Conservation (phyloP, 2,113 vertebrate species). For the Synodontis membranacea region DNA sequence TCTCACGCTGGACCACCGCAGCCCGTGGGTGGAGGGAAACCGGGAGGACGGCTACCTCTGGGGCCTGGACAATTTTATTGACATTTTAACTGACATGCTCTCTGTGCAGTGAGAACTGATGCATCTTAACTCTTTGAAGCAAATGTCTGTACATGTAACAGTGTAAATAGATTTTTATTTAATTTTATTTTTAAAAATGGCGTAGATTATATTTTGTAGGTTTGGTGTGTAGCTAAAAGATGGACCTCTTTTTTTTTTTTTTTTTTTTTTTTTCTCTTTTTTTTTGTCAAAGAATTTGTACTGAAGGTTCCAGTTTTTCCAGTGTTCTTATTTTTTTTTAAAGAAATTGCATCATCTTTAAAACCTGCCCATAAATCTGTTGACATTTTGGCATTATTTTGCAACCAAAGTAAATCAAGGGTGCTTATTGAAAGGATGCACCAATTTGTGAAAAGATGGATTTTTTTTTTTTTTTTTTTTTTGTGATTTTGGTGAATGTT, state of each 20-base stretch:
- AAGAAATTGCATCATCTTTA: not conserved
- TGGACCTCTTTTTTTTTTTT: not conserved
- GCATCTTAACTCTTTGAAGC: not conserved
- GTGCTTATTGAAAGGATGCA: not conserved
- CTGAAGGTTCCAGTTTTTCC: conserved; percentile 13
- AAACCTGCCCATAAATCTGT: not conserved
- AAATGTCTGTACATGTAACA: conserved; percentile 21
- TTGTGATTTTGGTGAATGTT: not conserved
- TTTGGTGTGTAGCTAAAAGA: not conserved
- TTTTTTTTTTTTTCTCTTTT: no score
- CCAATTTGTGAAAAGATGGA: no score
- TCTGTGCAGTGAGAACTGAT: conserved; percentile 30
- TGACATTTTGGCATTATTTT: not conserved
- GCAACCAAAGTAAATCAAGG: conserved; percentile 27
- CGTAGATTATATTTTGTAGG: conserved; percentile 26
- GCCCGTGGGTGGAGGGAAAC: conserved; percentile 83
- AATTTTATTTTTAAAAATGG: conserved; percentile 38
- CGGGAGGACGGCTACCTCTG: conserved; percentile 84
- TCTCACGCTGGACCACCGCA: conserved; percentile 77
- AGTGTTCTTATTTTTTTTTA: not conserved
- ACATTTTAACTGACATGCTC: conserved; percentile 71
- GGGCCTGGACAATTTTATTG: conserved; percentile 85
- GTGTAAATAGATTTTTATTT: conserved; percentile 53
- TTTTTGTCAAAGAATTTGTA: not conserved
- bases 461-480: no score